phyloP scores from a whole-genome alignment of 2,888 invertebrate genomes.

The Horisme vitalbata region DNA sequence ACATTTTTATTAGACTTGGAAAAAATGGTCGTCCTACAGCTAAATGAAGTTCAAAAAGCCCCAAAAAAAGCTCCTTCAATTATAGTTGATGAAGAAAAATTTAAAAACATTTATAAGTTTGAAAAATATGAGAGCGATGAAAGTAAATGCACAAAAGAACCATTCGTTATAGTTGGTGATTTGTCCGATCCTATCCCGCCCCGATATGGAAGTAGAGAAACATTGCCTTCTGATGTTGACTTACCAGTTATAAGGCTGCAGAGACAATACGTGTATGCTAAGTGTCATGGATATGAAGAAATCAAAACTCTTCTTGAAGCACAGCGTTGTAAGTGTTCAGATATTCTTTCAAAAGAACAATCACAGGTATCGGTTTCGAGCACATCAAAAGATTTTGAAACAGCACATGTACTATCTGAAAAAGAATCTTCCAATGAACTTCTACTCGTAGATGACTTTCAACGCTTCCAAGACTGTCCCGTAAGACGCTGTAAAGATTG shows the following conservation, averaged over 20 bases:
- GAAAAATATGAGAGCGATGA: constrained; percentile 33
- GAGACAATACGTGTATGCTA: constrained; percentile 66
- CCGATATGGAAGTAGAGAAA: constrained; percentile 63
- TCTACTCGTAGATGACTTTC: constrained; percentile 51
- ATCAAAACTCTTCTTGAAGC: constrained; percentile 58
- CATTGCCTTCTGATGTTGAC: constrained; percentile 59
- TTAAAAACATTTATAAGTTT: constrained; percentile 54
- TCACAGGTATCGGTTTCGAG: constrained; percentile 7
- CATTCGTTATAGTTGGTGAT: constrained; percentile 63
- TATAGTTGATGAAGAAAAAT: constrained; percentile 49
- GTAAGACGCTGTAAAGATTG: constrained; percentile 49
- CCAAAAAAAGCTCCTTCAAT: constrained; percentile 46
- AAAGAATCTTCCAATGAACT: constrained; percentile 56
- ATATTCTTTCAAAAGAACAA: constrained; percentile 21
- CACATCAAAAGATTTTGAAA: constrained; percentile 15
- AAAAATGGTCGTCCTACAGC: constrained; percentile 68
- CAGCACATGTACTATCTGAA: constrained; percentile 22
- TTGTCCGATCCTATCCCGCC: constrained; percentile 49
- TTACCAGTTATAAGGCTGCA: constrained; percentile 58
- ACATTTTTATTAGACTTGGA: constrained; percentile 69
- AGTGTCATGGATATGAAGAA: constrained; percentile 64
- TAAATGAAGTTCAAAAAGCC: constrained; percentile 67
- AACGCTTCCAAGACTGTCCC: constrained; percentile 53
- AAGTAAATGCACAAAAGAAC: constrained; percentile 50
- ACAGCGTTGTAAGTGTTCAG: constrained; percentile 58